A percentile compares a stretch with the other conserved stretches of the same genome.
These are phyloP conservation scores for Notolepis coatsorum DNA, from an alignment of 2,797 vertebrate genomes.

Conservation along the genomic window DNA sequence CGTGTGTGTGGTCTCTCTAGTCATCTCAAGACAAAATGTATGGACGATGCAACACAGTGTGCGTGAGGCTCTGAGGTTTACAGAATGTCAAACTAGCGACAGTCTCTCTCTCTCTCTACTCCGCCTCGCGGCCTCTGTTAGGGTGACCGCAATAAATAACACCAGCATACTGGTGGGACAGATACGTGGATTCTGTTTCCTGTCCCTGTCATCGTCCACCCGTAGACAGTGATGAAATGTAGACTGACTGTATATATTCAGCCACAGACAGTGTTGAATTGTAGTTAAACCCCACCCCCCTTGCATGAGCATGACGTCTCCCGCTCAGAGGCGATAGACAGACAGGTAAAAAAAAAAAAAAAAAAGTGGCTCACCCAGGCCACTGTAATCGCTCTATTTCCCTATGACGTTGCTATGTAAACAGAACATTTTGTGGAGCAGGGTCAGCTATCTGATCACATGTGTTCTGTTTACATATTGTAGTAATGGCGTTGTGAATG, in stretches of 20 bases:
- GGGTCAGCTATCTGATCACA: no score
- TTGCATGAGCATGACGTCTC: constrained; percentile 48
- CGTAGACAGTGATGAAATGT: constrained; percentile 22
- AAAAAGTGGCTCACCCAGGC: no score
- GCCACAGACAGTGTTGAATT: constrained; percentile 33
- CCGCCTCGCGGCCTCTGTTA: constrained; percentile 8
- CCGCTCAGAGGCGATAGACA: constrained; percentile 35
- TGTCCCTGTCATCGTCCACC: background rate
- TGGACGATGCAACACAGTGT: constrained; percentile 3
- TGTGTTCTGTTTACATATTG: background rate
- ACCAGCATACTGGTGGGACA: constrained; percentile 3
- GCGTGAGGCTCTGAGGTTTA: no score
- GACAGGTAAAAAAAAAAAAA: constrained; percentile 11
- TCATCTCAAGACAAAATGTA: constrained; percentile 11
- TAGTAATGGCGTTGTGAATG: no score
- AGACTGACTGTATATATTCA: constrained; percentile 67
- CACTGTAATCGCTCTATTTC: no score
- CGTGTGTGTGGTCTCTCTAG: background rate
- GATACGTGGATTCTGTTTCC: background rate
- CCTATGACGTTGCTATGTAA: no score
- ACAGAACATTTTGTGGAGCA: no score
- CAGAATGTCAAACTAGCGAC: background rate
- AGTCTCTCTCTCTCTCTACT: constrained; percentile 16
- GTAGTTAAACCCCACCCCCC: constrained; percentile 31
- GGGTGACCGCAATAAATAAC: constrained; percentile 8